Evolutionary conservation across 1,140 invertebrate species (phyloP), one percentile per base, ranked within the genome.

Genomic region (Vanessa tameamea): DNA sequence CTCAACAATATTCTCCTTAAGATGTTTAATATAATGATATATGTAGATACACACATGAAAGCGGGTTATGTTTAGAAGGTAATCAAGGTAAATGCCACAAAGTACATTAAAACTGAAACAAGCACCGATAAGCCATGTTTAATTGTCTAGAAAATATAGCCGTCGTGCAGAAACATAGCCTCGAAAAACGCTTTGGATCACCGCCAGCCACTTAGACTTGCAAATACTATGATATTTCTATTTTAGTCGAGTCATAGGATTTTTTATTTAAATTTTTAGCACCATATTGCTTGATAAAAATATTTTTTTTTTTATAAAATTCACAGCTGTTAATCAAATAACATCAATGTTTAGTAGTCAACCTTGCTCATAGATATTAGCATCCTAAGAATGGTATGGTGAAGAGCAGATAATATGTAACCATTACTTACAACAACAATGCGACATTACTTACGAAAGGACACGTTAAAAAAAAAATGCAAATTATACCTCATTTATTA

Each of bases 91-190:
- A 67, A 65, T 65, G 23, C 48, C 64, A 65, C 64, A 65, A 26
- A 65, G 23, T 16, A 65, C 64, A 65, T 65, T 65, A 65, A 64
- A 65, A 55, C 48, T n/a, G 64, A 37, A 53, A 53, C 65, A 67
- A 67, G 65, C 50, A 15, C 16, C 65, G 23, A 66, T 26, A 48
- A 37, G 31, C 15, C 47, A 43, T 53, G 65, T 43, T 67, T 55
- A 67, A 55, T 67, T 67, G 50, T 67, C 65, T 55, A 16, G 65
- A 67, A 67, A 67, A 67, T 67, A 55, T 37, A 67, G 48, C 15
- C 23, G 50, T 51, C 23, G 50, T 67, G 47, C 50, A 55, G 20
- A 59, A 59, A 59, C 31, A 26, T 67, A 37, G 65, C 37, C 65
- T 55, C 50, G 50, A 47, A 55, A 67, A 53, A 67, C 16, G 11